Conservation (phyloP, 2,888 invertebrate species). For the Scaptomyza reducta region DNA sequence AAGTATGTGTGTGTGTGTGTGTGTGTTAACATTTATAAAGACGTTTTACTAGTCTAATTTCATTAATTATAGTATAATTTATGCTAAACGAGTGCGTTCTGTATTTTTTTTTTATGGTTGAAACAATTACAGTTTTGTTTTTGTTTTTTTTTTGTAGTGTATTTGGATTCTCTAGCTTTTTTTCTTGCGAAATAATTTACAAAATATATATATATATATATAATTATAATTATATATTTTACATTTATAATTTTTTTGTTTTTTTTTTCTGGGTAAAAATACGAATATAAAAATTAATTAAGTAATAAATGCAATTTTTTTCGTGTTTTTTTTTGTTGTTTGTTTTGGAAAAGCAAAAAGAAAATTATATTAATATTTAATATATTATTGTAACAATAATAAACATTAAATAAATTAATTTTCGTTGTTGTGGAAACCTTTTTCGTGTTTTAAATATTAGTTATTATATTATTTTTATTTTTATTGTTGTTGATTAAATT, state of each 20-base stretch:
- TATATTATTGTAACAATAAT: slow-evolving; percentile 34
- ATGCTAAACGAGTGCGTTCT: slow-evolving; percentile 70
- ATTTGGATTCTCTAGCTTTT: slow-evolving; percentile 75
- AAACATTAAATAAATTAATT: slow-evolving; percentile 62
- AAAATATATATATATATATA: slow-evolving; percentile 62
- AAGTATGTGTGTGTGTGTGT: slow-evolving; percentile 18
- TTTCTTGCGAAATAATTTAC: slow-evolving; percentile 72
- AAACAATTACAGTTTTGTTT: slow-evolving; percentile 62
- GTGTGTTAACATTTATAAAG: slow-evolving; percentile 69
- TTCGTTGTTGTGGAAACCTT: slow-evolving; percentile 79
- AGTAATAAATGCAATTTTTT: slow-evolving; percentile 76
- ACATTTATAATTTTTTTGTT: neutral
- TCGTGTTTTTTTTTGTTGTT: slow-evolving; percentile 31
- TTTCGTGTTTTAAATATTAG: slow-evolving; percentile 12
- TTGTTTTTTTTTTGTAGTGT: slow-evolving; percentile 21
- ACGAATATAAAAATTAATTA: slow-evolving; percentile 78
- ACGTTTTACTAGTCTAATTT: slow-evolving; percentile 73
- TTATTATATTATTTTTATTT: slow-evolving; percentile 7
- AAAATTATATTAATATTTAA: slow-evolving; percentile 28
- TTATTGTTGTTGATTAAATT: slow-evolving; percentile 30
- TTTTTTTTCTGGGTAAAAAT: slow-evolving; percentile 46
- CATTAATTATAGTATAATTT: slow-evolving; percentile 69
- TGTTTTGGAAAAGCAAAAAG: slow-evolving; percentile 72
- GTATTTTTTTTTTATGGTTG: slow-evolving; percentile 44
- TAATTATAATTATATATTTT: neutral